A percentile compares a stretch with the other conserved stretches of the same genome.
These are phyloP conservation scores for Mugil cephalus DNA, from an alignment of 2,113 vertebrate genomes.

Conservation along the genomic window DNA sequence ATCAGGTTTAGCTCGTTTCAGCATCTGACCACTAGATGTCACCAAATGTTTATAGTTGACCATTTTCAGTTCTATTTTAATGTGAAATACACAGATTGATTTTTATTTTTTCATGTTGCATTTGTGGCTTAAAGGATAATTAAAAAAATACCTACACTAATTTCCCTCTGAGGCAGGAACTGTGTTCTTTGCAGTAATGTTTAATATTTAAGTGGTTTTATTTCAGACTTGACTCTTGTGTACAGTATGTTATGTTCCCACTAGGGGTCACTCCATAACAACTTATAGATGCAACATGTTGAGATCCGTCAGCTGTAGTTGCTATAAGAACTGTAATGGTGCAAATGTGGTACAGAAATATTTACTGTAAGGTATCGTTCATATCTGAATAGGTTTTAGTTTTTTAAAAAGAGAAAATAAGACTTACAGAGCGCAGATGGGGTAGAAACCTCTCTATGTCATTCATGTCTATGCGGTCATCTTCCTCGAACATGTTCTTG, in stretches of 20 bases:
- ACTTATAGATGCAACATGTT: neutral
- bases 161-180: neutral
- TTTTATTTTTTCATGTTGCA: neutral
- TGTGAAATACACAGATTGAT: neutral
- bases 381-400: neutral
- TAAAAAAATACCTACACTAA: neutral
- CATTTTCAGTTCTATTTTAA: neutral
- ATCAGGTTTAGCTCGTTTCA: neutral
- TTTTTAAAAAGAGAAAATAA: neutral
- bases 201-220: slow-evolving; percentile 1
- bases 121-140: neutral
- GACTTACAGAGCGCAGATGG: slow-evolving; percentile 87
- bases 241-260: slow-evolving; percentile 23
- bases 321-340: neutral
- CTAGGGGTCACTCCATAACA: slow-evolving; percentile 55
- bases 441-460: slow-evolving; percentile 97
- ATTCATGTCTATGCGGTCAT: slow-evolving; percentile 93
- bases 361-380: neutral
- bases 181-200: neutral
- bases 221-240: neutral
- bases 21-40: slow-evolving; percentile 54
- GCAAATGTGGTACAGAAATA: neutral
- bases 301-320: neutral
- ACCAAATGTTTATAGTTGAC: slow-evolving; percentile 14
- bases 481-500: slow-evolving; percentile 91